Conservation (phyloP, 2,113 vertebrate species). For the Hymenochirus boettgeri region DNA sequence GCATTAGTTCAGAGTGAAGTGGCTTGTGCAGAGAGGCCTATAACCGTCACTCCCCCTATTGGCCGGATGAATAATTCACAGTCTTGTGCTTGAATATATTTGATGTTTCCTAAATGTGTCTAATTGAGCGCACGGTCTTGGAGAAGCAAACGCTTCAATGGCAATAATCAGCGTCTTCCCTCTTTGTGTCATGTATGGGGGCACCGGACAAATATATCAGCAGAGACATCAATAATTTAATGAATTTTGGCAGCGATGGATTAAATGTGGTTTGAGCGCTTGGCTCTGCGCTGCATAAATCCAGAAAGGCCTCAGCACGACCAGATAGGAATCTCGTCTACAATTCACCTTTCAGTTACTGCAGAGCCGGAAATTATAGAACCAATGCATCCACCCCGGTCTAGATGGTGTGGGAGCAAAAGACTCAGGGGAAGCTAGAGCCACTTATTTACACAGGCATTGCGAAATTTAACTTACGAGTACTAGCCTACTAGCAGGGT, state of each 20-base stretch:
- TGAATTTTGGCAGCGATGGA: neutral
- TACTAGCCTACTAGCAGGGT: neutral
- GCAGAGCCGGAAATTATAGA: neutral
- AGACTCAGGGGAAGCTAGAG: neutral
- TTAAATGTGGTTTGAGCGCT: neutral
- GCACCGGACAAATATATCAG: conserved; percentile 6
- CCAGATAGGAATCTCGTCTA: neutral
- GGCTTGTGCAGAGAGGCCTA: neutral
- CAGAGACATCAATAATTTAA: conserved; percentile 6
- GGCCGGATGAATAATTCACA: conserved; percentile 28
- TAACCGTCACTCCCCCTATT: neutral
- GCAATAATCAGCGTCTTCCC: conserved; percentile 7
- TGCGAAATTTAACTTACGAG: neutral
- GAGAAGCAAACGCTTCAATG: conserved; percentile 9
- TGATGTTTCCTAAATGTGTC: conserved; percentile 17
- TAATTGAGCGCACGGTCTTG: conserved; percentile 25
- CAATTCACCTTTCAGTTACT: neutral
- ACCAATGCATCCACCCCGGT: neutral
- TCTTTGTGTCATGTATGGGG: conserved; percentile 14
- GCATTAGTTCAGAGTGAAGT: neutral
- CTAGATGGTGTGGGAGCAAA: neutral
- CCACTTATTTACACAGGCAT: neutral
- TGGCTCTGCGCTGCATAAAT: neutral
- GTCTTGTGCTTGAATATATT: conserved; percentile 14
- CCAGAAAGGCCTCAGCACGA: neutral